Evolutionary conservation across 1,140 invertebrate species (phyloP), one percentile per base, ranked within the genome.

Genomic region (Drosophila nigrodunni): DNA sequence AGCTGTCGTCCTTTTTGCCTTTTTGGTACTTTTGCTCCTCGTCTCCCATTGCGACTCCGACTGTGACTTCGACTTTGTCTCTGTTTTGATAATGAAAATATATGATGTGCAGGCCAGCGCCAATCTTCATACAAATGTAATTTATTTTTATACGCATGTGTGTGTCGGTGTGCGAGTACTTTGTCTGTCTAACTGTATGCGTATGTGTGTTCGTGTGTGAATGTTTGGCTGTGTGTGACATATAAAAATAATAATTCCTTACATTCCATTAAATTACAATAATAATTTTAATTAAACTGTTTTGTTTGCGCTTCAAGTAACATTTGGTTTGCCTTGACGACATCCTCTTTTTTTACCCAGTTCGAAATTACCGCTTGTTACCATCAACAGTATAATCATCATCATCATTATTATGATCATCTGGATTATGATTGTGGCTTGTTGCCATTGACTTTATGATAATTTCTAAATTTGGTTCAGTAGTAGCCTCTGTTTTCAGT

Each of bases 51-150:
- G 30, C 58, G 37, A 41, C 37, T 69, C 11, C 47, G 47, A 59
- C 34, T 39, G 57, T 46, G 70, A 75, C 82, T 80, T 61, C 46
- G 69, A 60, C 50, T 65, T 68, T 81, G 82, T 80, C 69, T 90
- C 80, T 91, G 87, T 88, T 91, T 88, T 90, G 87, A 90, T 90
- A 90, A 90, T 90, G 87, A 90, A 90, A 90, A 90, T 90, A 90
- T 90, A 90, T 90, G 82, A 87, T 82, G 82, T 83, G 80, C 80
- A 82, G 76, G 82, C 81, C 75, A 90, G 78, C 82, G 77, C 72
- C 77, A 82, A 85, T 85, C 83, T 88, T 87, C 83, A 87, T 87
- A 87, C 87, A 77, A 90, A 90, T 79, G 82, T 82, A 90, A 90
- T 82, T 90, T 87, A 82, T 82, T 87, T 90, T 90, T 82, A 90